Evolutionary conservation across 35 echinoderm and acorn worm species (phyloP).

Genomic region (Acanthaster planci): DNA sequence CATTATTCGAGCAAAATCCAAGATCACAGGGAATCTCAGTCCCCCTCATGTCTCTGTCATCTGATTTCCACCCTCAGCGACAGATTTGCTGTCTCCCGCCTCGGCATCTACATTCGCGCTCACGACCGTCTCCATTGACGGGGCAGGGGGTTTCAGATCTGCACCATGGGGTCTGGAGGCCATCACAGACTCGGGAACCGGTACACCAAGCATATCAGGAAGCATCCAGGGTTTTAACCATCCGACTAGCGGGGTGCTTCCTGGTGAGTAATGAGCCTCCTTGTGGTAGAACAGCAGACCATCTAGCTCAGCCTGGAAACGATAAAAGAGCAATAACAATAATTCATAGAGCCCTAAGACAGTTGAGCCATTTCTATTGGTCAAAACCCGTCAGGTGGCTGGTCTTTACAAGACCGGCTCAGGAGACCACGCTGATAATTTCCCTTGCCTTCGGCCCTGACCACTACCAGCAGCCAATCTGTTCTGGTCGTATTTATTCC

Average conservation of each 20-base stretch:
- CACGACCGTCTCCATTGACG: slow-evolving; percentile 30
- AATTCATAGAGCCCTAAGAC: too few species aligned
- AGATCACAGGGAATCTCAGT: too few species aligned
- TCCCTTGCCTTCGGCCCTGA: too few species aligned
- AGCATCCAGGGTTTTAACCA: slow-evolving; percentile 99
- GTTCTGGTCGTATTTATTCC: too few species aligned
- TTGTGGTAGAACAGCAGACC: slow-evolving; percentile 97
- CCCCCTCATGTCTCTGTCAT: too few species aligned
- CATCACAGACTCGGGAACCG: slow-evolving; percentile 69
- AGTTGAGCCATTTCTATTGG: too few species aligned
- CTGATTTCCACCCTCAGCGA: not conserved
- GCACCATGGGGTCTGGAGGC: slow-evolving; percentile 66
- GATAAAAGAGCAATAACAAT: not conserved
- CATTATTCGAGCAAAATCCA: too few species aligned
- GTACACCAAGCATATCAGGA: slow-evolving; percentile 79
- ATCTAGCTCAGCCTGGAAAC: slow-evolving; percentile 72
- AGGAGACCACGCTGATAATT: too few species aligned
- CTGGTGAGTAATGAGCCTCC: slow-evolving; percentile 79
- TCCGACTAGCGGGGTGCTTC: slow-evolving; percentile 81
- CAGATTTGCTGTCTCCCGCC: not conserved
- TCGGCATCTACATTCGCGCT: not conserved
- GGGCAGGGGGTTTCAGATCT: slow-evolving; percentile 59
- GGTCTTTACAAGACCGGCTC: too few species aligned
- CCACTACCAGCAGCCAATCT: too few species aligned
- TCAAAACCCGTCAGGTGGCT: too few species aligned